Conservation (phyloP, 2,888 invertebrate genomes). For the Margaritifera margaritifera region DNA sequence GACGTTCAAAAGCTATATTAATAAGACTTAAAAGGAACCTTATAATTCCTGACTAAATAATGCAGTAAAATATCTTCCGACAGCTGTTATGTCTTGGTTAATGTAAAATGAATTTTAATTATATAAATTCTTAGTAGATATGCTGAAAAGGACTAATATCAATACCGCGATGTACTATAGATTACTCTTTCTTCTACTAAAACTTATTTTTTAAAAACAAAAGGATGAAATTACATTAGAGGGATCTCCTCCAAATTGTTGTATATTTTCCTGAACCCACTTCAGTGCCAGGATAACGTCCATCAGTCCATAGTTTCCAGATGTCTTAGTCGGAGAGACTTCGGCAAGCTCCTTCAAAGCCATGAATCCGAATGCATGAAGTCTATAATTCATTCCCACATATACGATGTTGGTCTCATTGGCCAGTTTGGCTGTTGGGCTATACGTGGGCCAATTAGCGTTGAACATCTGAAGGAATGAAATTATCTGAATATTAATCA, state of each 20-base stretch:
- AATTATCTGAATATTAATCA: too few species aligned
- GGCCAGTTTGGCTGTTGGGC: conserved; percentile 84
- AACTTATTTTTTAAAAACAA: too few species aligned
- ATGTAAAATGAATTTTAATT: too few species aligned
- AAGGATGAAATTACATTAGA: conserved; percentile 22
- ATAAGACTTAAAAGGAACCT: too few species aligned
- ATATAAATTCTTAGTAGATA: too few species aligned
- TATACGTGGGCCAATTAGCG: conserved; percentile 48
- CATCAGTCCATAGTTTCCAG: conserved; percentile 60
- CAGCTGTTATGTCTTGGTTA: too few species aligned
- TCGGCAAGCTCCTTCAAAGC: conserved; percentile 75
- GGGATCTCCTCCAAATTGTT: conserved; percentile 53
- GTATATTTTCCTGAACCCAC: conserved; percentile 54
- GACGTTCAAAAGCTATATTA: too few species aligned
- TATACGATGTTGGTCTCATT: conserved; percentile 86
- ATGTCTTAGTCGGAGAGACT: conserved; percentile 21
- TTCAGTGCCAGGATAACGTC: conserved; percentile 45
- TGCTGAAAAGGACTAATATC: too few species aligned
- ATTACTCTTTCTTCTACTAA: too few species aligned
- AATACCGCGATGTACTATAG: too few species aligned
- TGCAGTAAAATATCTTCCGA: too few species aligned
- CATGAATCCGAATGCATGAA: conserved; percentile 83
- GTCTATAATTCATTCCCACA: conserved; percentile 89
- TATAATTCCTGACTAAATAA: too few species aligned
- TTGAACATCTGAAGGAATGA: conserved; percentile 14